These are phyloP conservation scores for Arion vulgaris DNA, from an alignment of 1,140 invertebrate species.

Conservation along the genomic window DNA sequence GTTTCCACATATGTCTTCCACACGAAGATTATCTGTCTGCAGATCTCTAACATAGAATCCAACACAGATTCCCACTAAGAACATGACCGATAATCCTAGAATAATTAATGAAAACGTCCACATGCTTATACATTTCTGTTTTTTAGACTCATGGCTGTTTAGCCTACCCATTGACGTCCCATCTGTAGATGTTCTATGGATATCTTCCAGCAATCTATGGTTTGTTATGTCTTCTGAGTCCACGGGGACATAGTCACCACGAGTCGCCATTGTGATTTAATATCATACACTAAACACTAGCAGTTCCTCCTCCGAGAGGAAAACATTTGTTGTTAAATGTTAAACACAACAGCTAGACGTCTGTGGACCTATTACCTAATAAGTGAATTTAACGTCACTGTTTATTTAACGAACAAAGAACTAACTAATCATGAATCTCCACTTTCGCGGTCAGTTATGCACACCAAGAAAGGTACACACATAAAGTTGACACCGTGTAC, in stretches of 20 bases:
- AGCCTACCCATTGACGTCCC: neutral
- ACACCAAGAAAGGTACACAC: too few relatives aligned
- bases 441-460: too few relatives aligned
- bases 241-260: neutral
- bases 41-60: constrained; percentile 36
- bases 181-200: neutral
- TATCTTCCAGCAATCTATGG: neutral
- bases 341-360: too few relatives aligned
- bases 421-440: too few relatives aligned
- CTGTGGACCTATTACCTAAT: too few relatives aligned
- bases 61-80: constrained; percentile 27
- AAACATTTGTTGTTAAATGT: too few relatives aligned
- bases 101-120: constrained; percentile 27
- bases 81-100: constrained; percentile 20
- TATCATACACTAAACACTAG: too few relatives aligned
- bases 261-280: neutral
- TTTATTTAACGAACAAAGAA: too few relatives aligned
- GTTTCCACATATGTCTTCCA: neutral
- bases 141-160: neutral
- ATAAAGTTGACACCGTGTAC: neutral
- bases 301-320: too few relatives aligned
- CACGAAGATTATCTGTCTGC: neutral
- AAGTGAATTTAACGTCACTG: too few relatives aligned
- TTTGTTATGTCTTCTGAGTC: neutral
- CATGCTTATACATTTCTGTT: neutral